phyloP scores from a whole-genome alignment of 2,113 vertebrate species.

The Cryptomyrus ogoouensis region DNA sequence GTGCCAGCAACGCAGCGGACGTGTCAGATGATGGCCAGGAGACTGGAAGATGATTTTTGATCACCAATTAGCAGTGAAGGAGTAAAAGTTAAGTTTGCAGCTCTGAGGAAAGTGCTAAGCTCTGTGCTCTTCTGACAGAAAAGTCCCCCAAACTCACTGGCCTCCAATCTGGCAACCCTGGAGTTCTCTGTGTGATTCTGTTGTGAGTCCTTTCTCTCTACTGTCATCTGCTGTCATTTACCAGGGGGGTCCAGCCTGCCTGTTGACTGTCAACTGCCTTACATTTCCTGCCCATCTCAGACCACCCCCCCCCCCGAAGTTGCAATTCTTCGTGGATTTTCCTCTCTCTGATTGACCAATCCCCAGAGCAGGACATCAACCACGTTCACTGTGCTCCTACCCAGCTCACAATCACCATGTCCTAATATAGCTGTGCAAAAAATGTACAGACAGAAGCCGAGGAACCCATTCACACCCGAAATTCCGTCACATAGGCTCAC shows the following conservation, averaged over 20 bases:
- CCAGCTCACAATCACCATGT: neutral
- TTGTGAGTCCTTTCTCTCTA: neutral
- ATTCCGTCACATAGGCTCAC: neutral
- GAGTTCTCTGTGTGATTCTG: neutral
- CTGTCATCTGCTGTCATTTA: neutral
- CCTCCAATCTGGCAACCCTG: neutral
- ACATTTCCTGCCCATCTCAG: neutral
- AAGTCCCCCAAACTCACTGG: neutral
- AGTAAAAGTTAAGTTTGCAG: neutral
- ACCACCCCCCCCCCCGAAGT: neutral
- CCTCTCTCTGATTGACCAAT: neutral
- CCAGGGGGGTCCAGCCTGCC: neutral
- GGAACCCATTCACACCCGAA: neutral
- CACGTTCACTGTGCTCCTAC: neutral
- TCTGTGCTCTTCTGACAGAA: neutral
- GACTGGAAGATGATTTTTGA: neutral
- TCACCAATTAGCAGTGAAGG: neutral
- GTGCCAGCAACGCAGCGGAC: neutral
- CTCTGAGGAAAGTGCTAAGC: neutral
- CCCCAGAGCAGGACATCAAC: neutral
- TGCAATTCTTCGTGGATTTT: neutral
- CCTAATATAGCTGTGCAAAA: neutral
- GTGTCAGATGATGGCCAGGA: neutral
- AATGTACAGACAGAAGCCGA: neutral
- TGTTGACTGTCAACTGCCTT: neutral